These are phyloP conservation scores for Venustoraphidia nigricollis DNA, from an alignment of 2,888 invertebrate species.

Conservation along the genomic window DNA sequence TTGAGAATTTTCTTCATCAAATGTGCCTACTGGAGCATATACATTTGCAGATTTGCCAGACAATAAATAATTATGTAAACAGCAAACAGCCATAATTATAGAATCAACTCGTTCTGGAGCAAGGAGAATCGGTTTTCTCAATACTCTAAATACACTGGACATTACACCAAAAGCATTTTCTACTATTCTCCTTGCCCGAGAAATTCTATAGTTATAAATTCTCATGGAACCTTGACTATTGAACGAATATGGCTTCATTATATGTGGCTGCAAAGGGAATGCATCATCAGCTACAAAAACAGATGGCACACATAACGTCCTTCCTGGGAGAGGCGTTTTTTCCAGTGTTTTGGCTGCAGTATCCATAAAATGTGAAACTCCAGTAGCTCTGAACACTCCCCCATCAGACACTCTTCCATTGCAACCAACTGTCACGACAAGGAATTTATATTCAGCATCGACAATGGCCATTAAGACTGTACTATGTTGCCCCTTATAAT, in stretches of 20 bases:
- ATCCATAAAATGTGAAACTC: slow-evolving; percentile 7
- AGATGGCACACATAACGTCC: slow-evolving; percentile 6
- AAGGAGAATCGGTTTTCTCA: slow-evolving; percentile 10
- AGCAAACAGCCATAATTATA: slow-evolving; percentile 8
- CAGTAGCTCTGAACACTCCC: slow-evolving; percentile 9
- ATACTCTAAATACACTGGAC: slow-evolving; percentile 10
- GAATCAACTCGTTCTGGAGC: slow-evolving; percentile 9
- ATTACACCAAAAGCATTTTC: slow-evolving; percentile 11
- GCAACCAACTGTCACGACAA: slow-evolving; percentile 5
- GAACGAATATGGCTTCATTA: slow-evolving; percentile 8
- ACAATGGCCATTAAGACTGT: slow-evolving; percentile 7
- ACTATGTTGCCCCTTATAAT: slow-evolving; percentile 4
- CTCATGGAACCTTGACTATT: slow-evolving; percentile 8
- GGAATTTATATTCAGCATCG: slow-evolving; percentile 6
- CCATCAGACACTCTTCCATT: slow-evolving; percentile 10
- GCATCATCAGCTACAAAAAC: slow-evolving; percentile 9
- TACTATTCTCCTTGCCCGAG: slow-evolving; percentile 7
- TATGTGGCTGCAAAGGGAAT: slow-evolving; percentile 10
- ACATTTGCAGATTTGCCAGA: slow-evolving; percentile 8
- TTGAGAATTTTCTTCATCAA: slow-evolving; percentile 10
- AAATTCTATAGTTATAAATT: slow-evolving; percentile 10
- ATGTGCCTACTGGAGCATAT: slow-evolving; percentile 10
- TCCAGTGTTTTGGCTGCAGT: slow-evolving; percentile 5
- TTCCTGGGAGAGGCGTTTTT: slow-evolving; percentile 6
- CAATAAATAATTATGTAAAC: slow-evolving; percentile 10